Evolutionary conservation across 2,113 vertebrate genomes (phyloP), one percentile per base, ranked within the genome.

Genomic region (Vulpes lagopus): DNA sequence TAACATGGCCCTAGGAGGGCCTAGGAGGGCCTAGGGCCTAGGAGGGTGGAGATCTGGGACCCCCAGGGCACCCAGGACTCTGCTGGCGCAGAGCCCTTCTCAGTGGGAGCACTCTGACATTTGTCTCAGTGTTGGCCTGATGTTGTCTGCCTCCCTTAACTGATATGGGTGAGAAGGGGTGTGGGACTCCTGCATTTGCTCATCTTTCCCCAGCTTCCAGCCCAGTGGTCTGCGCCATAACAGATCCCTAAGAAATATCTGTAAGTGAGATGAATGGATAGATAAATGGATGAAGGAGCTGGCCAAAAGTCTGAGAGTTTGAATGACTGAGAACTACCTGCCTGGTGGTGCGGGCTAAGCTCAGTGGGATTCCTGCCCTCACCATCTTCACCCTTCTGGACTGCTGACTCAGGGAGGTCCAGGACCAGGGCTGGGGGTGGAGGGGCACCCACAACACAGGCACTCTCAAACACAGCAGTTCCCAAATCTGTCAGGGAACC

Each of bases 371-470:
- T 11, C 20, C 27, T 10, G 25, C 25, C 55, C 67, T 17, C 78
- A 78, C 67, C 2, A 15, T 25, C 78, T 69, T 5, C 5, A n/a
- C 38, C 14, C 32, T 79, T 59, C 64, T 0, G 67, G 79, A 91
- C 38, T n/a, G 32, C 69, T 0, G 32, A 78, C 49, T 69, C 51
- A 23, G 76, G 25, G 43, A 64, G 35, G 22, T 30, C 25, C 3
- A 3, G 43, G 67, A 20, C 49, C 15, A n/a, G 0, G 2, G 51
- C 1, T 0, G 12, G 43, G 65, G 8, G 65, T 7, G 65, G 59
- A 32, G 15, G 9, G 73, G 71, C 11, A 4, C 30, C 3, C 20
- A n/a, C 4, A 19, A 49, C 0, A 7, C 0, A 2, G 55, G 6
- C 15, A n/a, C 49, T 25, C 11, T 78, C 20, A 55, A n/a, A 67